Conservation (phyloP, 1,140 invertebrate species). For the Drosophila sproati region DNA sequence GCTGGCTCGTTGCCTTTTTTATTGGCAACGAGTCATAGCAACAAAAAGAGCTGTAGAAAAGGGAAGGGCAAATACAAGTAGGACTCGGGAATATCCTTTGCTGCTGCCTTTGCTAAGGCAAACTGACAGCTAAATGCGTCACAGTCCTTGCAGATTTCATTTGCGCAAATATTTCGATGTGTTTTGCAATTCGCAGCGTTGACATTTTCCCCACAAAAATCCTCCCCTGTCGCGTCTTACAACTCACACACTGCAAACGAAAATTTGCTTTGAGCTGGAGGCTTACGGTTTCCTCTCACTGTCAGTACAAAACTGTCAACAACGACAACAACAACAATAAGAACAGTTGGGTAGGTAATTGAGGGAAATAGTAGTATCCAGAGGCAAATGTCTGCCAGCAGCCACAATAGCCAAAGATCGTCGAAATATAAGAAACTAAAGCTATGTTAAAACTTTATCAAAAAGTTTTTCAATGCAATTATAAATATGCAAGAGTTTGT, state of each 20-base stretch:
- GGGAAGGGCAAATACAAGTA: constrained; percentile 23
- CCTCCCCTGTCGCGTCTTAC: constrained; percentile 21
- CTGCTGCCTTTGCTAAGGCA: constrained; percentile 63
- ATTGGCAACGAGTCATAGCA: constrained; percentile 20
- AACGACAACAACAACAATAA: background rate
- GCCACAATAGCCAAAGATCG: background rate
- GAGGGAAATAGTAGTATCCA: constrained; percentile 3
- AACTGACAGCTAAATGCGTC: constrained; percentile 79
- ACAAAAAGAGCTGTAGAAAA: constrained; percentile 10
- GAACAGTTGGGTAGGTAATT: background rate
- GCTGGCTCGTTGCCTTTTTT: constrained; percentile 57
- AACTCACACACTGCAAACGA: background rate
- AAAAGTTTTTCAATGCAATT: too few species aligned
- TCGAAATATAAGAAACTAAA: background rate
- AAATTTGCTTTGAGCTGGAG: constrained; percentile 41
- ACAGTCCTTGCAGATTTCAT: constrained; percentile 76
- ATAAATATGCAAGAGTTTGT: too few species aligned
- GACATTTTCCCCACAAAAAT: constrained; percentile 55
- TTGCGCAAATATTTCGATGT: constrained; percentile 66
- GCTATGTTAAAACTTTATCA: too few species aligned
- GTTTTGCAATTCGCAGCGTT: constrained; percentile 43
- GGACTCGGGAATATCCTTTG: constrained; percentile 35
- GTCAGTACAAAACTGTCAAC: background rate
- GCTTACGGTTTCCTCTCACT: constrained; percentile 39
- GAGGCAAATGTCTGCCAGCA: background rate